Evolutionary conservation across 2,113 vertebrate genomes (phyloP), one percentile per base, ranked within the genome.

Genomic region (Bubo blakistoni): DNA sequence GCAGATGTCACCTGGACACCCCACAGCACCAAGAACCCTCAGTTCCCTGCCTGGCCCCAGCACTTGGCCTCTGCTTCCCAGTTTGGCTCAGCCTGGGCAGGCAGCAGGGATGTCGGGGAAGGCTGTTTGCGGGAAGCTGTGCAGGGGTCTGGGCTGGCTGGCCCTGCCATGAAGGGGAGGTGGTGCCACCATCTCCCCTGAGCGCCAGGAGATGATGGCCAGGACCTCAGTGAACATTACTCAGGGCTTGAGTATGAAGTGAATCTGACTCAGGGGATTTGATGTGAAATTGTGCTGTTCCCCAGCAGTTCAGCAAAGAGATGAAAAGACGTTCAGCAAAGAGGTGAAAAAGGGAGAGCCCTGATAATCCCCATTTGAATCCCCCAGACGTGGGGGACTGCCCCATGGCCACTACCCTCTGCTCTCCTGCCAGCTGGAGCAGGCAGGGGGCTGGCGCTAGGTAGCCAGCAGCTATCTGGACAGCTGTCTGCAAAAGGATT

Each of bases 21-120:
- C 38, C 5, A 1, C 1, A 10, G 49, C 66, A 72, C 55, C 2
- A 3, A 62, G 18, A 34, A 58, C 12, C 40, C 12, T 38, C 40
- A 38, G 49, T 24, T 63, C 54, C 26, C 13, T 0, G 0, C 36
- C 52, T 26, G 18, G 13, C 47, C 55, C 11, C 0, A 1, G 16
- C 4, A 0, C 65, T 69, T 81, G 67, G 46, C 46, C 21, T 78
- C 52, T 79, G 63, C 42, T 82, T 78, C 42, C 61, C 12, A 0
- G 6, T 74, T 79, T 44, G 63, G 42, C 73, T 91, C 42, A 36
- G 46, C 57, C 22, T 30, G 9, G 14, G n/a, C 72, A 24, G n/a
- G 55, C 55, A 86, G 29, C 3, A 9, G 34, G 54, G 80, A 19
- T 1, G 2, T 26, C 4, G 1, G 62, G 44, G 26, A 73, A 59